phyloP scores from a whole-genome alignment of 2,113 vertebrate species.

The Cynopterus brachyotis region DNA sequence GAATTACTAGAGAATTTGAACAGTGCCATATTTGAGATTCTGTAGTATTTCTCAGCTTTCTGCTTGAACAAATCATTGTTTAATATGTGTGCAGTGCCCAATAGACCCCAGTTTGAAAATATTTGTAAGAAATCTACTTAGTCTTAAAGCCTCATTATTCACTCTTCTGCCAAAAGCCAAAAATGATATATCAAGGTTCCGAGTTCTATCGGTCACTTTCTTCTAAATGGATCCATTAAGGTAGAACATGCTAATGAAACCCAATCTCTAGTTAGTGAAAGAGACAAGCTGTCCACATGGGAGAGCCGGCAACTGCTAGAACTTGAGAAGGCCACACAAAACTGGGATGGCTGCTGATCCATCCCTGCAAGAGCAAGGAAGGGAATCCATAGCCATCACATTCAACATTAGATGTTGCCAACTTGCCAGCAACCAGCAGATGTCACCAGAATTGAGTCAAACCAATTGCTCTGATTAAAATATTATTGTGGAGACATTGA shows the following conservation, averaged over 20 bases:
- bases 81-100: background rate
- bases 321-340: background rate
- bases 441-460: constrained; percentile 19
- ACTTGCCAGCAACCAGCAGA: constrained; percentile 20
- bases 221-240: background rate
- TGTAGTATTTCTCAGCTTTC: background rate
- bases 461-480: constrained; percentile 31
- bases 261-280: background rate
- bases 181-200: background rate
- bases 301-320: background rate
- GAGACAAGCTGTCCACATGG: background rate
- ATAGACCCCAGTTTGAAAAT: background rate
- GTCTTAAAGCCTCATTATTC: background rate
- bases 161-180: background rate
- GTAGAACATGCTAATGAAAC: background rate
- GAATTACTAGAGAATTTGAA: background rate
- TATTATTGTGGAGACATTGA: background rate
- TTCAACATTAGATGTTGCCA: background rate
- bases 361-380: background rate
- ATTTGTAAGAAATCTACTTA: background rate
- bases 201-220: background rate
- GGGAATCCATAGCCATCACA: background rate
- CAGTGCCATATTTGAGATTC: background rate
- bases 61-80: background rate
- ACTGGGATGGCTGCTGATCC: background rate